These are phyloP conservation scores for Glaucomys volans DNA, from an alignment of 2,113 vertebrate species.

Conservation along the genomic window DNA sequence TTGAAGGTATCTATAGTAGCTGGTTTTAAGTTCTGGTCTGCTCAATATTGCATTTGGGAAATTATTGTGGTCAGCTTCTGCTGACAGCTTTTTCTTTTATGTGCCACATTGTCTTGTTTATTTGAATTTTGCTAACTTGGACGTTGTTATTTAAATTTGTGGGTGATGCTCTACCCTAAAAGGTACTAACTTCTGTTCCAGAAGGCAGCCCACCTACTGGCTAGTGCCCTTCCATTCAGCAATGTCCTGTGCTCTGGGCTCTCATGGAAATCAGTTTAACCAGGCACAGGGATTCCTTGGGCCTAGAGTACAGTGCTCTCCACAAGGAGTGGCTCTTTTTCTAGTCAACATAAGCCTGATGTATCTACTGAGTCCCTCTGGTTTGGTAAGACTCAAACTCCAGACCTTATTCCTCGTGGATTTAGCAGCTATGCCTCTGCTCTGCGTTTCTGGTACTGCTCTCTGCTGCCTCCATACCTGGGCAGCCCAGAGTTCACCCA, in stretches of 20 bases:
- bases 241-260: background rate
- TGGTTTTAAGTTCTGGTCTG: background rate
- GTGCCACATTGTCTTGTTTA: background rate
- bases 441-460: background rate
- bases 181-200: background rate
- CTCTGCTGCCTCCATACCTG: background rate
- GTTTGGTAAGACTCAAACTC: background rate
- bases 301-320: no score
- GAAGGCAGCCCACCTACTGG: background rate
- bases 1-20: background rate
- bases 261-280: background rate
- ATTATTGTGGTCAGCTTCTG: background rate
- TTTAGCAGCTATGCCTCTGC: background rate
- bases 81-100: background rate
- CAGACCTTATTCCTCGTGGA: background rate
- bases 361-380: background rate
- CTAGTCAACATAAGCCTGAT: background rate
- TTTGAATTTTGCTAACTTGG: background rate
- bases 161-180: background rate
- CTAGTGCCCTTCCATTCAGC: background rate
- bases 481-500: background rate
- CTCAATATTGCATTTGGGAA: background rate
- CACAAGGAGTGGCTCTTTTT: background rate
- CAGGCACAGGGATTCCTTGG: background rate
- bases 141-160: background rate